Evolutionary conservation across 1,140 invertebrate genomes (phyloP).

Genomic region (Drosophila lowei): DNA sequence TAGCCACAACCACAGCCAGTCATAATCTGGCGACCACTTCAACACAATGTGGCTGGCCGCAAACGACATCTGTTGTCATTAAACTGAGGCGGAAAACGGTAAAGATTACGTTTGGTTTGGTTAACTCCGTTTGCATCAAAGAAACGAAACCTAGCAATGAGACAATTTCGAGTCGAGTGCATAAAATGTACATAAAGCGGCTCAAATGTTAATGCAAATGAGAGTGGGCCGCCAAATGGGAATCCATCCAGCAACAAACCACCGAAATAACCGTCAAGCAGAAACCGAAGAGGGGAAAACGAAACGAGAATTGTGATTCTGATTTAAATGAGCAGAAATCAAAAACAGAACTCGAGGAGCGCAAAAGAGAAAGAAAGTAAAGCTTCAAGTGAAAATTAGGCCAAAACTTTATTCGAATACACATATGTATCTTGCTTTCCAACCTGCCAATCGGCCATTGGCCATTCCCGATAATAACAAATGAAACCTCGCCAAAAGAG

Average conservation of each 20-base stretch:
- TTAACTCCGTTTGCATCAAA: conserved; percentile 5
- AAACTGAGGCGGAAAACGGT: neutral
- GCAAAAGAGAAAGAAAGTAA: conserved; percentile 35
- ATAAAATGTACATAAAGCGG: conserved; percentile 13
- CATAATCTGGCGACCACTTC: conserved; percentile 14
- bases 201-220: neutral
- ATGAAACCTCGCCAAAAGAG: conserved; percentile 18
- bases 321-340: conserved; percentile 17
- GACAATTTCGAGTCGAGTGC: too few relatives aligned
- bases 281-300: neutral
- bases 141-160: neutral
- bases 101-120: conserved; percentile 1
- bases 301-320: conserved; percentile 4
- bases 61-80: conserved; percentile 13
- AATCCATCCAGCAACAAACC: too few relatives aligned
- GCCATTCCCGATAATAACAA: conserved; percentile 27
- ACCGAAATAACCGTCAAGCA: too few relatives aligned
- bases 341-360: conserved; percentile 14
- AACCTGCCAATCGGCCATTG: neutral
- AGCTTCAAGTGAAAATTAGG: conserved; percentile 45
- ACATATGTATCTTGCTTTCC: conserved; percentile 18
- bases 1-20: conserved; percentile 57
- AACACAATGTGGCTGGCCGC: conserved; percentile 36
- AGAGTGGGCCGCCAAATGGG: too few relatives aligned
- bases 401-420: conserved; percentile 30